Percentiles rank a stretch among this genome's conserved stretches.
phyloP scores from a whole-genome alignment of 2,888 invertebrate species.

The Acanthosoma haemorrhoidale region DNA sequence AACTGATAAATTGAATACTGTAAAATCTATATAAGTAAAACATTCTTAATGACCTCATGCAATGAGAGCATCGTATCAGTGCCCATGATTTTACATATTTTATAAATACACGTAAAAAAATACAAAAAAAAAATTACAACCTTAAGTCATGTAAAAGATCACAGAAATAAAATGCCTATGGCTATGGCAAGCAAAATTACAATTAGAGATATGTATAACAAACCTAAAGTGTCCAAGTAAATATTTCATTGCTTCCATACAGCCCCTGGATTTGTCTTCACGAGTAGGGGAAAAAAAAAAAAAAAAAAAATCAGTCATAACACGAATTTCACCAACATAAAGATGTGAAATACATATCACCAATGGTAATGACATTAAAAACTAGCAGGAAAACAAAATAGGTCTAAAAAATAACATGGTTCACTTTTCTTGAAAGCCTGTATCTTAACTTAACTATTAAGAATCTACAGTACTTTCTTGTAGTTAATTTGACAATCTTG shows the following conservation, averaged over 20 bases:
- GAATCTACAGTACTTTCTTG: too few relatives aligned
- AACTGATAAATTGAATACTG: constrained; percentile 26
- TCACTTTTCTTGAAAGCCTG: constrained; percentile 7
- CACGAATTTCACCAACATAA: not conserved
- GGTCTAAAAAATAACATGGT: constrained; percentile 11
- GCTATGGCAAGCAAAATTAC: constrained; percentile 29
- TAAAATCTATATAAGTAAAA: constrained; percentile 23
- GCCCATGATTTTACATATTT: constrained; percentile 17
- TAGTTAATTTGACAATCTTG: too few relatives aligned
- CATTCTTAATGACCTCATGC: constrained; percentile 22
- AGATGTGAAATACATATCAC: constrained; percentile 20
- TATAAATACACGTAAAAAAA: constrained; percentile 9
- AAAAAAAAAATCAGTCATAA: constrained; percentile 9
- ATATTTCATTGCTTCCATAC: not conserved
- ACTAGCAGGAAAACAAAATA: constrained; percentile 18
- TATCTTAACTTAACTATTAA: too few relatives aligned
- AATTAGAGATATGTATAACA: constrained; percentile 29
- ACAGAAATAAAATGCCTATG: constrained; percentile 28
- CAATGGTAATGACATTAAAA: constrained; percentile 24
- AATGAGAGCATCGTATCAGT: constrained; percentile 16
- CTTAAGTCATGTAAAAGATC: constrained; percentile 25
- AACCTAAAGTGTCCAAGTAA: not conserved
- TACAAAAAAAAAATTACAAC: constrained; percentile 18
- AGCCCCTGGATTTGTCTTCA: not conserved
- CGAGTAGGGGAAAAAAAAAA: not conserved